Evolutionary conservation across 2,888 invertebrate species (phyloP), one percentile per base, ranked within the genome.

Genomic region (Keiferia lycopersicella): DNA sequence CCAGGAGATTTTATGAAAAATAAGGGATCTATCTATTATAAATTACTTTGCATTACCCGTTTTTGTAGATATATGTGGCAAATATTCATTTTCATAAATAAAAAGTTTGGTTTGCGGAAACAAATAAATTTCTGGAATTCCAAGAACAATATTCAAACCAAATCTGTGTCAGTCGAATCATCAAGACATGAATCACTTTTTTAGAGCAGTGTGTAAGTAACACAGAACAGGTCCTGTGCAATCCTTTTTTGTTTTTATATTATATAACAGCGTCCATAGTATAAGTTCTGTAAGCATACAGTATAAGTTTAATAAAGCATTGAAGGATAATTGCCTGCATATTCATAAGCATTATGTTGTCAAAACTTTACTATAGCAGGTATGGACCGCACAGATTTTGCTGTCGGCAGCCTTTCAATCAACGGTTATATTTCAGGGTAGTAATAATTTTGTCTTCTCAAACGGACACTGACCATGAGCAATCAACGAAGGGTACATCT

Each of bases 371-470:
- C 65, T 57, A 30, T 71, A 81, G 80, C 78, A 78, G 81, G 80
- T 80, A 82, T 67, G 76, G 74, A 77, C 80, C 76, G 72, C 80
- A 76, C 78, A 77, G 65, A 61, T 67, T 67, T 67, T 66, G 64
- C 63, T 75, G 81, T 76, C 85, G 86, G 86, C 82, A 74, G 67
- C 65, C 71, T 74, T 81, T 77, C 77, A 82, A 81, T 79, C 70
- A 80, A 68, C 65, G 79, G 77, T 75, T 72, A 73, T 72, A 70
- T 80, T 78, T 84, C 80, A 41, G 22, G 30, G 61, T 50, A 83
- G 61, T 50, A 83, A 86, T 76, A 69, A 74, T 62, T 50, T 20
- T 20, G 4, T 38, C 66, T 66, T 64, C 67, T 68, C 65, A 62
- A 73, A 68, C 70, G 68, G 72, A 68, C 70, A 70, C 73, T 61